phyloP scores from a whole-genome alignment of 2,113 vertebrate genomes.

The Microtus ochrogaster region DNA sequence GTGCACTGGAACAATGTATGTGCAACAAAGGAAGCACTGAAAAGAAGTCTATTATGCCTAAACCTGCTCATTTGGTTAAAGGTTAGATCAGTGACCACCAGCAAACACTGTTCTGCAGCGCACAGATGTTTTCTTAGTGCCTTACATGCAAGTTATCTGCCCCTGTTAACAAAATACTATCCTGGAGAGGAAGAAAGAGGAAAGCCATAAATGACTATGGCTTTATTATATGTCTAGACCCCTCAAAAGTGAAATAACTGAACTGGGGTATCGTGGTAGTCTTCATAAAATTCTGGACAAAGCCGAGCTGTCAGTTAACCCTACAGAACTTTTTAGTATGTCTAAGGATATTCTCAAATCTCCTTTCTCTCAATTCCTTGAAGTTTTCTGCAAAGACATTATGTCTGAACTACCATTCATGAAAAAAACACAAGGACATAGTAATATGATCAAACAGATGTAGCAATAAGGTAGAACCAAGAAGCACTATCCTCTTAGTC shows the following conservation, averaged over 20 bases:
- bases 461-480: neutral
- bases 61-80: constrained; percentile 80
- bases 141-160: neutral
- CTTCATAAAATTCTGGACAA: constrained; percentile 1
- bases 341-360: constrained; percentile 5
- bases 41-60: constrained; percentile 73
- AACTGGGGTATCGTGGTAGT: neutral
- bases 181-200: neutral
- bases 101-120: constrained; percentile 78
- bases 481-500: neutral
- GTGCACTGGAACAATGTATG: constrained; percentile 64
- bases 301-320: constrained; percentile 27
- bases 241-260: constrained; percentile 50
- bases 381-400: constrained; percentile 48
- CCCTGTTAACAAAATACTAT: constrained; percentile 38
- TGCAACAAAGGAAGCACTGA: constrained; percentile 75
- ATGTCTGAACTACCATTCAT: constrained; percentile 3
- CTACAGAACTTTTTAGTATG: constrained; percentile 25
- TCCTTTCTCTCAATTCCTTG: constrained; percentile 32
- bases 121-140: constrained; percentile 82
- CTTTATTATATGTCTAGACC: constrained; percentile 19
- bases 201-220: neutral
- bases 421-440: constrained; percentile 34
- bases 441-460: neutral
- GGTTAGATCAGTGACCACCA: constrained; percentile 82